Base-by-base conservation (phyloP, 1,140 invertebrate genomes). In the Macrocentrus cingulum region DNA sequence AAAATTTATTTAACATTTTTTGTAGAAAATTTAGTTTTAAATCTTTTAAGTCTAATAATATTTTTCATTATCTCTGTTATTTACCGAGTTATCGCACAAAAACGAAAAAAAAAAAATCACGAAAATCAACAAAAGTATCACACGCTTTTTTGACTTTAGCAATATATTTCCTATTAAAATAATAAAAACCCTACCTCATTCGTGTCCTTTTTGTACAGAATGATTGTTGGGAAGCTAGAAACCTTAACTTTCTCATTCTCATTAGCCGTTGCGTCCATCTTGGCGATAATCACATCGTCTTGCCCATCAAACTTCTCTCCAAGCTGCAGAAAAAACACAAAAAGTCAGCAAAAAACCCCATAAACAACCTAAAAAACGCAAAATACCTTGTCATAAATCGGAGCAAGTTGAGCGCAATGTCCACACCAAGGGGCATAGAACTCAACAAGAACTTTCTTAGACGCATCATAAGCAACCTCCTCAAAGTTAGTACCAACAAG, bases 341-440 rank as follows among this genome's bases (percentile, higher is more conserved):
- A 53, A 49, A 23, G 62, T 20, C 37, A 23, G 50, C 32, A 49
- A n/a, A n/a, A n/a, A n/a, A n/a, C n/a, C n/a, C n/a, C n/a, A n/a
- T n/a, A n/a, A n/a, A n/a, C n/a, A n/a, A n/a, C n/a, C n/a, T n/a
- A n/a, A n/a, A n/a, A n/a, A n/a, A n/a, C n/a, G n/a, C n/a, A n/a
- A n/a, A n/a, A n/a, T 66, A 84, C 81, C 64, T 79, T 71, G 62
- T 99, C 95, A 80, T 95, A 99, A 78, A 98, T 98, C 20, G 97
- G 97, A 62, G 84, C 91, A 64, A 99, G 82, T 75, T 98, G 91
- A 78, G 98, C 97, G 85, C 97, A 99, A 76, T 99, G 96, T 59
- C 93, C 90, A 75, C 91, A 94, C 97, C 97, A 99, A 57, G 96
- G 95, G 32, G 95, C 95, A 81, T 98, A 99, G 83, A 99, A 99